phyloP scores from a whole-genome alignment of 1,140 invertebrate species.

The Bradysia coprophila region DNA sequence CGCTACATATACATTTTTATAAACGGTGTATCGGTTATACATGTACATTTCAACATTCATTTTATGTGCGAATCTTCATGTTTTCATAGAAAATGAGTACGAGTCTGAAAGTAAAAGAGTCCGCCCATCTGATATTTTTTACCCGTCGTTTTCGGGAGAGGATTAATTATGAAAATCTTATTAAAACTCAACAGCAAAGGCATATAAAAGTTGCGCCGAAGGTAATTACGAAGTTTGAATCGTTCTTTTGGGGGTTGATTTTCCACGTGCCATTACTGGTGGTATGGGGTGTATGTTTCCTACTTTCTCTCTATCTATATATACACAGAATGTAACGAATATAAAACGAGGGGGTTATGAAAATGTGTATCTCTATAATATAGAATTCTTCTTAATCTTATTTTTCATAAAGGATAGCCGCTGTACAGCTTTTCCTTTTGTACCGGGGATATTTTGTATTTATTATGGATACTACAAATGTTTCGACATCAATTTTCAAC shows the following conservation, averaged over 20 bases:
- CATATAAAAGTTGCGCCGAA: neutral
- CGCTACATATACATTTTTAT: neutral
- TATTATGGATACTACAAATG: too few species aligned
- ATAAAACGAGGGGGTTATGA: neutral
- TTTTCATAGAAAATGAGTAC: neutral
- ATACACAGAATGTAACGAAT: neutral
- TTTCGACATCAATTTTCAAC: too few species aligned
- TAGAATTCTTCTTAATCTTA: neutral
- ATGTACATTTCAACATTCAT: neutral
- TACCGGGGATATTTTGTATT: too few species aligned
- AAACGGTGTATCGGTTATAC: too few species aligned
- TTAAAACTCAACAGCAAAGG: slow-evolving; percentile 1
- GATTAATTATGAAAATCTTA: slow-evolving; percentile 2
- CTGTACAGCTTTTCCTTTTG: neutral
- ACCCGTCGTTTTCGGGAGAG: neutral
- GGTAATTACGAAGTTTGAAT: slow-evolving; percentile 1
- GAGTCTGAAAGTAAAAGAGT: neutral
- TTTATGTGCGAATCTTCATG: neutral
- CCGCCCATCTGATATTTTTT: neutral
- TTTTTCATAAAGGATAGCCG: neutral
- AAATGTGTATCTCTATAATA: too few species aligned
- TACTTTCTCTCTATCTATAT: neutral
- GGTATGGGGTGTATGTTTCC: neutral
- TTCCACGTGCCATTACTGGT: neutral
- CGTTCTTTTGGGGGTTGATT: neutral